Evolutionary conservation across 1,140 invertebrate genomes (phyloP), one percentile per base, ranked within the genome.

Genomic region (Brachionus asplanchnoidis): DNA sequence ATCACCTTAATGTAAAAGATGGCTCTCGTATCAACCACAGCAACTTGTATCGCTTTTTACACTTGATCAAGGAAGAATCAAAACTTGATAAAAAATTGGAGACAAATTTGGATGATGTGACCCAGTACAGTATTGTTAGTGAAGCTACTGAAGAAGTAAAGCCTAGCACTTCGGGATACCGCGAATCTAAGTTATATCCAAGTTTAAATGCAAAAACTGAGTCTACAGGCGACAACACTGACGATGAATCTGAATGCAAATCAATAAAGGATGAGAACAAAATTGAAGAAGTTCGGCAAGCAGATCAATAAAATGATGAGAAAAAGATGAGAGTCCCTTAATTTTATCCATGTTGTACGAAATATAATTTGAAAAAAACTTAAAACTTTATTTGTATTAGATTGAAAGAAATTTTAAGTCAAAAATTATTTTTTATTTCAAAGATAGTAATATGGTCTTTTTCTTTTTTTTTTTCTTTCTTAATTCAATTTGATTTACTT

Each of bases 41-140:
- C 4, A 77, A 77, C 42, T 77, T 77, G 20, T 77, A 77, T 50
- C 7, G 73, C 12, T 77, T 77, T 77, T 77, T 77, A 50, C n/a
- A 77, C 8, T 50, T 77, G 26, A 77, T 77, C 14, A 77, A 77
- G 32, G 73, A 77, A 17, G 73, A 77, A 11, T 42, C 32, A 14
- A 75, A 77, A 77, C 11, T 50, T 36, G 20, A 77, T 14, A 50
- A 32, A 46, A 77, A 26, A 36, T 1, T 42, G 32, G 68, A 73
- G 7, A 42, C 2, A 17, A 14, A 42, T 42, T 20, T 40, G 36
- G 36, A 73, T 11, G 36, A 17, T 14, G 17, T 42, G 8, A 73
- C 28, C 20, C 36, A 73, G 17, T 73, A 8, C n/a, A 73, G 68
- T 17, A 14, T 40, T n/a, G 68, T 68, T 68, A 40, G 26, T 32